Evolutionary conservation across 2,797 vertebrate genomes (phyloP).

Genomic region (Zalophus californianus): DNA sequence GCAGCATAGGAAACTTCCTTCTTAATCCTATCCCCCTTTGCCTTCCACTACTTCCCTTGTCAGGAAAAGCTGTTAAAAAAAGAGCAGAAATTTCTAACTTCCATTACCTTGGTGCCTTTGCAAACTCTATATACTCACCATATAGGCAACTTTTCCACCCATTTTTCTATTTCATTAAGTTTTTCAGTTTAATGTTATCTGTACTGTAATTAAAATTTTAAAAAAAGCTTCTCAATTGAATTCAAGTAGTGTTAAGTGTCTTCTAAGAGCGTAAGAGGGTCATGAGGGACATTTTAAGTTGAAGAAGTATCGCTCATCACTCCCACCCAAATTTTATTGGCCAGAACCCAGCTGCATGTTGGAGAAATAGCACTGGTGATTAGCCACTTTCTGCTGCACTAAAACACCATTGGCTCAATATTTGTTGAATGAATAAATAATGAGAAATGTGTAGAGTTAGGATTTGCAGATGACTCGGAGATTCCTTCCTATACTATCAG

Average conservation of each 20-base stretch:
- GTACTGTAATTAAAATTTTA: neutral
- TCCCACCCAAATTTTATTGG: neutral
- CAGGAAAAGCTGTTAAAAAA: neutral
- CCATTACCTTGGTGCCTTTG: neutral
- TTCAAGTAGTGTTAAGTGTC: neutral
- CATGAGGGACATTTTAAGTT: neutral
- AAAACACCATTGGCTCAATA: accelerated
- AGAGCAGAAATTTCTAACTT: neutral
- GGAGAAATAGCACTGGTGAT: neutral
- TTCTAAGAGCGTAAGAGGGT: neutral
- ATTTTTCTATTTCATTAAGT: neutral
- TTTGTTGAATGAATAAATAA: neutral
- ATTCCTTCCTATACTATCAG: neutral
- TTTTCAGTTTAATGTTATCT: neutral
- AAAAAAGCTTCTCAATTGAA: neutral
- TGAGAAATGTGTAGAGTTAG: neutral
- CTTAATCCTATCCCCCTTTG: no score
- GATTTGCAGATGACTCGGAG: neutral
- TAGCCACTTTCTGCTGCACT: neutral
- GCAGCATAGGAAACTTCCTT: neutral
- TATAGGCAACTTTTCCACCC: neutral
- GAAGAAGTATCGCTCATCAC: neutral
- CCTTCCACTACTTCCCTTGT: neutral
- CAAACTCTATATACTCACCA: neutral
- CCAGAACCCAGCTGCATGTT: neutral